A percentile compares a stretch with the other conserved stretches of the same genome.
phyloP scores from a whole-genome alignment of 2,888 invertebrate genomes.

The Ophion obscuratus region DNA sequence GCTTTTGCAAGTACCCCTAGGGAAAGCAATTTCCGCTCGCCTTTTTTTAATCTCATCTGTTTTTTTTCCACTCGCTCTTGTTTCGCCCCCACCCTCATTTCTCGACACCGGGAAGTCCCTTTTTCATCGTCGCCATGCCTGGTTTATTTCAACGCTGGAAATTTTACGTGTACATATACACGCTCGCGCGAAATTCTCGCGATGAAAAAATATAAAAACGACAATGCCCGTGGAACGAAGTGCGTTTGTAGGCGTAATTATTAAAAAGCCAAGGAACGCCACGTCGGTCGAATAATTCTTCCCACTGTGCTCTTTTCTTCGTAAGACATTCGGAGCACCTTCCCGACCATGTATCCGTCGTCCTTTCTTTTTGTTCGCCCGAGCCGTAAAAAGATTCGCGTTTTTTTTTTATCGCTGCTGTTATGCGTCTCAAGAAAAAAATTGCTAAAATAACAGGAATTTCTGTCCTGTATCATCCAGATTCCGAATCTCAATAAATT shows the following conservation, averaged over 20 bases:
- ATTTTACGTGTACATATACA: constrained; percentile 6
- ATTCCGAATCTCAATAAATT: no score
- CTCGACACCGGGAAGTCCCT: constrained; percentile 22
- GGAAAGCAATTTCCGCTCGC: constrained; percentile 60
- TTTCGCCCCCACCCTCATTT: constrained; percentile 2
- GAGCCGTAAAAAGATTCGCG: not conserved
- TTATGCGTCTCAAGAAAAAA: not conserved
- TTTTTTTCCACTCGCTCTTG: constrained; percentile 29
- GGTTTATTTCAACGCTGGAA: constrained; percentile 6
- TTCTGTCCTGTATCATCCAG: no score
- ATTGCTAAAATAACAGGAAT: not conserved
- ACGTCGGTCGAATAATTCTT: constrained; percentile 51
- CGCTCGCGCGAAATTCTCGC: constrained; percentile 8
- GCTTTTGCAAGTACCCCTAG: constrained; percentile 38
- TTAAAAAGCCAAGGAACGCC: constrained; percentile 36
- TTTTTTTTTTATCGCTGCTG: constrained; percentile 4
- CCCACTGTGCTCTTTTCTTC: constrained; percentile 10
- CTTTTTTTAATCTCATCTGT: constrained; percentile 54
- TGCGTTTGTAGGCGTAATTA: constrained; percentile 48
- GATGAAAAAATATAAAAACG: constrained; percentile 29
- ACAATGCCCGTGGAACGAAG: not conserved
- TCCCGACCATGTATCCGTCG: not conserved
- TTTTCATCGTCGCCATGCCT: constrained; percentile 40
- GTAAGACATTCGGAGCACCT: not conserved
- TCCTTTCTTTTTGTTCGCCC: constrained; percentile 1